Evolutionary conservation across 2,888 invertebrate genomes (phyloP), one percentile per base, ranked within the genome.

Genomic region (Cephus runcator): DNA sequence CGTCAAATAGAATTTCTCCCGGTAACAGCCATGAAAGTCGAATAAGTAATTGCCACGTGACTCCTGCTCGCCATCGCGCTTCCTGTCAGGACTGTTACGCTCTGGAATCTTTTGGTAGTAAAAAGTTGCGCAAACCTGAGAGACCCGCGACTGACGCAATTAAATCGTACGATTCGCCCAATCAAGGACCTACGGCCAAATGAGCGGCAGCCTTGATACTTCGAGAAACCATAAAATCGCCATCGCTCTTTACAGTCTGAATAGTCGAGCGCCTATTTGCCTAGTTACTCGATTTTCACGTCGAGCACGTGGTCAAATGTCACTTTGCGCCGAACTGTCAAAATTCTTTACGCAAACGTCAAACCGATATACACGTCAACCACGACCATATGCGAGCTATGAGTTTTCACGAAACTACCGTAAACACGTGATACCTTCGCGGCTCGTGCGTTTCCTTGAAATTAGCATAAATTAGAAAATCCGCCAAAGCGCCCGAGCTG

Each of bases 401-500:
- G 56, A 2, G 56, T 56, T 56, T 23, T 23, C 56, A 56, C 1
- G 56, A 9, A 56, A 56, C 56, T 23, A 9, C 23, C 6, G 6
- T 56, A 23, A 23, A 23, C 56, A 23, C 56, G 23, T 23, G 56
- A 56, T 56, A 56, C 9, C 56, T 23, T 56, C 56, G 9, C 23
- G 23, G 9, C 56, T 23, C 23, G 56, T 56, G 56, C 56, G 56
- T 56, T 56, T 56, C 56, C 56, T 9, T 56, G 56, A 71, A 71
- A 34, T 34, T 30, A 11, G 30, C 71, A 71, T 71, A 30, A 71
- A 71, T 71, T 71, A 71, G 71, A 71, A 71, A 71, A 71, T 71
- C 30, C 15, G 71, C 56, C 56, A 15, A 23, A 56, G 9, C 56
- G 1, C 56, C 23, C 23, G 2, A 56, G 23, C 9, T 23, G 56